These are phyloP conservation scores for Rallus crepitans DNA, from an alignment of 2,797 vertebrate genomes.

Conservation along the genomic window DNA sequence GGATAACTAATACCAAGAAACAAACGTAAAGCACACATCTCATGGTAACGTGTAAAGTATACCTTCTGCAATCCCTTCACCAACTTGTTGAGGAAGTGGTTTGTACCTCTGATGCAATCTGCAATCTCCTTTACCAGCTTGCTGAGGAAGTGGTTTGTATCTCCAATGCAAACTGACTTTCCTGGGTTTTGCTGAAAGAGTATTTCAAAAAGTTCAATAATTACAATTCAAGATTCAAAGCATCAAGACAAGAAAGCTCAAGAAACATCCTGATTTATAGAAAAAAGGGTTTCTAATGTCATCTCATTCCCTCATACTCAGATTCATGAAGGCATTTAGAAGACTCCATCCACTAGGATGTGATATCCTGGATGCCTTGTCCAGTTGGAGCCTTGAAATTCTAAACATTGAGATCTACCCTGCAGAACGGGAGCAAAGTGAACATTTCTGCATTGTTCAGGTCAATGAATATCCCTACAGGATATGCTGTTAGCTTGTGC, in stretches of 20 bases:
- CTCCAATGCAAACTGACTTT: neutral
- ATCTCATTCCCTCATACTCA: neutral
- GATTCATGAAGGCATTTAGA: neutral
- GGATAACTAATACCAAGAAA: neutral
- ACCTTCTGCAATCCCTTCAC: neutral
- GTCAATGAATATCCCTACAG: neutral
- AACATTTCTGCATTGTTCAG: neutral
- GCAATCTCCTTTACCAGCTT: neutral
- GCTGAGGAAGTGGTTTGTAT: neutral
- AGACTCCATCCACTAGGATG: rapidly evolving
- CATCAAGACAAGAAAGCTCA: neutral
- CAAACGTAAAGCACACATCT: neutral
- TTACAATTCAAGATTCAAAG: neutral
- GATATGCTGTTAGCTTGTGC: neutral
- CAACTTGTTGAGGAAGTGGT: neutral
- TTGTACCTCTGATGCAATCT: neutral
- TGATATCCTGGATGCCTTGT: neutral
- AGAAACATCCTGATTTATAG: neutral
- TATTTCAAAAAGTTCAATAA: neutral
- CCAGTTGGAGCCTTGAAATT: neutral
- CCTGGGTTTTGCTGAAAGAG: neutral
- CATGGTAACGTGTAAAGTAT: neutral
- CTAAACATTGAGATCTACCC: neutral
- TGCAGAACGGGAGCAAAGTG: neutral
- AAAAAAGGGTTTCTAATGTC: neutral